Percentiles rank a stretch among this genome's conserved stretches.
phyloP scores from a whole-genome alignment of 2,888 invertebrate genomes.

The Amaurobius ferox region DNA sequence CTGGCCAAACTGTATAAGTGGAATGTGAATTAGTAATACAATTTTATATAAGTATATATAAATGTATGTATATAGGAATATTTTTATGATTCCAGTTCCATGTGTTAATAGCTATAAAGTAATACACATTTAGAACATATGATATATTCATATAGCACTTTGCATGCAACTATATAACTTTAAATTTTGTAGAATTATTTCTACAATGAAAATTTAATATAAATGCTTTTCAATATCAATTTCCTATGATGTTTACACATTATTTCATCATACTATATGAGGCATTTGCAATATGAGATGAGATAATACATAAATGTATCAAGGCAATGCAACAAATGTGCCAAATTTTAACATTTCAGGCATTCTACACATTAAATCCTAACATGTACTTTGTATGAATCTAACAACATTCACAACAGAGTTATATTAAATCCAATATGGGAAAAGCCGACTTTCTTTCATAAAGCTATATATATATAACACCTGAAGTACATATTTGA shows the following conservation, averaged over 20 bases:
- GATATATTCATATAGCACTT: slow-evolving; percentile 56
- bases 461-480: background rate
- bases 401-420: slow-evolving; percentile 69
- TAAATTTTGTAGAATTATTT: slow-evolving; percentile 48
- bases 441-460: slow-evolving; percentile 59
- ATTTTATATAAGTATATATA: slow-evolving; percentile 15
- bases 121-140: slow-evolving; percentile 51
- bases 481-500: background rate
- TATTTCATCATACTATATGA: slow-evolving; percentile 58
- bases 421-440: slow-evolving; percentile 66
- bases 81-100: slow-evolving; percentile 12
- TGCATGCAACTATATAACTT: slow-evolving; percentile 65
- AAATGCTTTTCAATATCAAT: slow-evolving; percentile 61
- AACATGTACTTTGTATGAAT: slow-evolving; percentile 60
- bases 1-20: background rate
- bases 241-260: slow-evolving; percentile 59
- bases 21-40: slow-evolving; percentile 1
- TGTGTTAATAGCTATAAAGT: slow-evolving; percentile 49
- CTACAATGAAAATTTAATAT: slow-evolving; percentile 61
- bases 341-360: slow-evolving; percentile 64
- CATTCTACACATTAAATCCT: slow-evolving; percentile 68
- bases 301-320: slow-evolving; percentile 61
- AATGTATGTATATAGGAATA: slow-evolving; percentile 22
- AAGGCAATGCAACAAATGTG: slow-evolving; percentile 71
- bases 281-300: slow-evolving; percentile 69